Evolutionary conservation across 2,113 vertebrate species (phyloP), one percentile per base, ranked within the genome.

Genomic region (Syngnathus typhle): DNA sequence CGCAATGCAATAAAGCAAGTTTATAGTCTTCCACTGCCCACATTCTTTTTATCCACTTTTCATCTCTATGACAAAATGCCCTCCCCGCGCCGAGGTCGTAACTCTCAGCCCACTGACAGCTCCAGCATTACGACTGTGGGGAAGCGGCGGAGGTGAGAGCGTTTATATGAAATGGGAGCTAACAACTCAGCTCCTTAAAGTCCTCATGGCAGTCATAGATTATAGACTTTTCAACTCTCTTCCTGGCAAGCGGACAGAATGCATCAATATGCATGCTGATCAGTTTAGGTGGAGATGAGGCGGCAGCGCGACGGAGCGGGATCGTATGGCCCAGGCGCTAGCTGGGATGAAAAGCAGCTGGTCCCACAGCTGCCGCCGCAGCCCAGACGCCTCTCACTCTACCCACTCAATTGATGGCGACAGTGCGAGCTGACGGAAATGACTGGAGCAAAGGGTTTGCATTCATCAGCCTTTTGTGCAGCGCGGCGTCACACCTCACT

Each of bases 41-140:
- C 74, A 73, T 87, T 84, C 84, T 82, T 86, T 89, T 74, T 19
- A 65, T 68, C 75, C 77, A 85, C 87, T 90, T 90, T 87, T 90
- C 88, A 87, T 88, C 83, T 72, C 60, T 67, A 54, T 91, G 90
- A 92, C 86, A 88, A 89, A 92, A 87, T 88, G 82, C 81, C 76
- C 82, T 85, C 84, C 76, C 64, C 32, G 67, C 16, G 63, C 79
- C 80, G 78, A 70, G 76, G 73, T 72, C 75, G 84, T 92, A 88
- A 90, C 76, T 92, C 88, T 89, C 76, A 2, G 7, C 63, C 68
- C 10, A n/a, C 70, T 83, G 88, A 89, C 85, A 88, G 85, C 74
- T 82, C 64, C 72, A 19, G 78, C 84, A 84, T 87, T 88, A 85
- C 67, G 75, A 82, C 65, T 71, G 61, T 75, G 68, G 79, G 74